Base-by-base conservation (phyloP, 2,113 vertebrate genomes). In the Galemys pyrenaicus region DNA sequence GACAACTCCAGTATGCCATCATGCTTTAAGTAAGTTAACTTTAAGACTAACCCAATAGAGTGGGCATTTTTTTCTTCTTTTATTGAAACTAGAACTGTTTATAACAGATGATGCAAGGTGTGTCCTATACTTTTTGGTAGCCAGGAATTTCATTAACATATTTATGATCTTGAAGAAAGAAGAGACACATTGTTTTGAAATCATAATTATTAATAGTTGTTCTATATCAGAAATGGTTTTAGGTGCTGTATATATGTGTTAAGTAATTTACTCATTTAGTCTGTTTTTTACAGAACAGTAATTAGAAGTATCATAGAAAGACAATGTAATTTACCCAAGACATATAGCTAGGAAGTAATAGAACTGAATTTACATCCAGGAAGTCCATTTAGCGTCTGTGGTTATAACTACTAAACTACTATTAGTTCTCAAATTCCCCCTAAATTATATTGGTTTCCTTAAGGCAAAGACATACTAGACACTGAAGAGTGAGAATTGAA, bases 71-170 rank as follows among this genome's bases (percentile, higher is more conserved):
- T 9, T 73, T 26, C 11, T 37, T 17, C 22, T 24, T 82, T 41
- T 20, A 0, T 39, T 30, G 13, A 87, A 78, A 24, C 46, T 70
- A 26, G 13, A 87, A 84, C 19, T 89, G 5, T 84, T 78, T 89
- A 80, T 89, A 74, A 75, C 20, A 35, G 32, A 28, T 0, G 3
- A 13, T 35, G 26, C 22, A 24, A 62, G 70, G 44, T 64, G 17
- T 80, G 58, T 89, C 65, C 49, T 90, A 4, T 41, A 26, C 4
- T 30, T 82, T 74, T 77, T 30, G 65, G 37, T 51, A 81, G 20
- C 39, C 54, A 81, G 20, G 37, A 73, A 96, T 56, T 93, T 87
- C 87, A 17, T 68, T 67, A 94, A 88, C 19, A 30, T 78, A 51
- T 68, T 56, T 90, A 28, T 73, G 75, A 39, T 7, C 54, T 88